Evolutionary conservation across 2,888 invertebrate species (phyloP).

Genomic region (Eupithecia centaureata): DNA sequence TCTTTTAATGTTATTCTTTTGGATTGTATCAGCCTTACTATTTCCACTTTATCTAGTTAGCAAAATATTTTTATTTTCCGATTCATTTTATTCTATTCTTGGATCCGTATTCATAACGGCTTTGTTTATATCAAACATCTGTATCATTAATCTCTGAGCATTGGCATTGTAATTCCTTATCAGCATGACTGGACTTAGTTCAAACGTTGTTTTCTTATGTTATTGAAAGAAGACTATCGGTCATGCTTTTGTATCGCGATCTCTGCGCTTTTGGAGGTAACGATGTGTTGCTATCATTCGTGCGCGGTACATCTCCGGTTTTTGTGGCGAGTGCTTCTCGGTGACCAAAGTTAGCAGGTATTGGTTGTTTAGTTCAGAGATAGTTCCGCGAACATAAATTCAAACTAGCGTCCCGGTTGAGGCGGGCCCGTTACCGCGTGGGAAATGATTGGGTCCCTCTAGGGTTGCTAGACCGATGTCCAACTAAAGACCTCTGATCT

Average conservation of each 20-base stretch:
- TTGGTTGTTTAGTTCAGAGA: slow-evolving; percentile 64
- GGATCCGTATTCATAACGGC: slow-evolving; percentile 3
- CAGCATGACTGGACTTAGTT: slow-evolving; percentile 71
- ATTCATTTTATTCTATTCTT: neutral
- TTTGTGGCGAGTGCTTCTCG: slow-evolving; percentile 55
- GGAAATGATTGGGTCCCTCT: slow-evolving; percentile 78
- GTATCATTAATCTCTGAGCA: slow-evolving; percentile 38
- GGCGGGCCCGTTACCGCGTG: slow-evolving; percentile 81
- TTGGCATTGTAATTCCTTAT: slow-evolving; percentile 48
- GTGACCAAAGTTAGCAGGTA: slow-evolving; percentile 57
- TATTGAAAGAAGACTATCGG: slow-evolving; percentile 80
- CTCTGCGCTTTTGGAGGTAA: slow-evolving; percentile 63
- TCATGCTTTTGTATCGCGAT: slow-evolving; percentile 80
- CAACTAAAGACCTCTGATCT: slow-evolving; percentile 11
- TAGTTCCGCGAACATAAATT: slow-evolving; percentile 74
- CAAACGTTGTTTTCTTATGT: slow-evolving; percentile 79
- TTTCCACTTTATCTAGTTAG: neutral
- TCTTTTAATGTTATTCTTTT: neutral
- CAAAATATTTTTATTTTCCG: neutral
- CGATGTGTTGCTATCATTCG: slow-evolving; percentile 53
- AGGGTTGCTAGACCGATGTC: slow-evolving; percentile 47
- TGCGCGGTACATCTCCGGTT: slow-evolving; percentile 67
- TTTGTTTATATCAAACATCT: slow-evolving; percentile 22
- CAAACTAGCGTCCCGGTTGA: slow-evolving; percentile 75
- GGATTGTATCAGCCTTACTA: neutral